These are phyloP conservation scores for Xestia c-nigrum DNA, from an alignment of 2,888 invertebrate genomes.

Conservation along the genomic window DNA sequence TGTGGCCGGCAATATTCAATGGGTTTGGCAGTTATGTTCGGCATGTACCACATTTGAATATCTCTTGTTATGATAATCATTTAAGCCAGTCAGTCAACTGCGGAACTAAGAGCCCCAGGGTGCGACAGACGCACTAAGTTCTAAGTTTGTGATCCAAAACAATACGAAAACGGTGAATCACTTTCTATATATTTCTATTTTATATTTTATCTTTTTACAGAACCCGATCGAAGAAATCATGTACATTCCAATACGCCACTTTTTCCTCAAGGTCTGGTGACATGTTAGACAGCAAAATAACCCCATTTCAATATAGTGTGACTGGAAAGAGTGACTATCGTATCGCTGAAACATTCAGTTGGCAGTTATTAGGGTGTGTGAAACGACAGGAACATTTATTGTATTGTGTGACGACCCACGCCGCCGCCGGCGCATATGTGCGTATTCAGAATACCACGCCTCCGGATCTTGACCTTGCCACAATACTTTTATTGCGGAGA, in stretches of 20 bases:
- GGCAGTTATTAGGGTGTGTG: conserved; percentile 40
- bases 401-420: conserved; percentile 7
- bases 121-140: neutral
- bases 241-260: conserved; percentile 7
- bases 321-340: conserved; percentile 24
- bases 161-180: neutral
- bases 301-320: conserved; percentile 30
- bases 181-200: neutral
- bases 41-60: neutral
- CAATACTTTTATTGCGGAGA: conserved; percentile 1
- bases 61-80: conserved; percentile 1
- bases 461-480: conserved; percentile 9
- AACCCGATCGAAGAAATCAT: conserved; percentile 1
- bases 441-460: conserved; percentile 22
- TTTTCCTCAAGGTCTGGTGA: conserved; percentile 1
- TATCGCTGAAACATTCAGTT: conserved; percentile 32
- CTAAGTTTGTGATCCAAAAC: neutral
- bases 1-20: neutral
- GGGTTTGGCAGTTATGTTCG: neutral
- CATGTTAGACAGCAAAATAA: conserved; percentile 23
- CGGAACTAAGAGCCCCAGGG: neutral
- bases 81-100: neutral
- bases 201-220: neutral
- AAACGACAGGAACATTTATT: conserved; percentile 28
- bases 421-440: neutral